These are phyloP conservation scores for Papilio polyxenes DNA, from an alignment of 1,140 invertebrate genomes.

Conservation along the genomic window DNA sequence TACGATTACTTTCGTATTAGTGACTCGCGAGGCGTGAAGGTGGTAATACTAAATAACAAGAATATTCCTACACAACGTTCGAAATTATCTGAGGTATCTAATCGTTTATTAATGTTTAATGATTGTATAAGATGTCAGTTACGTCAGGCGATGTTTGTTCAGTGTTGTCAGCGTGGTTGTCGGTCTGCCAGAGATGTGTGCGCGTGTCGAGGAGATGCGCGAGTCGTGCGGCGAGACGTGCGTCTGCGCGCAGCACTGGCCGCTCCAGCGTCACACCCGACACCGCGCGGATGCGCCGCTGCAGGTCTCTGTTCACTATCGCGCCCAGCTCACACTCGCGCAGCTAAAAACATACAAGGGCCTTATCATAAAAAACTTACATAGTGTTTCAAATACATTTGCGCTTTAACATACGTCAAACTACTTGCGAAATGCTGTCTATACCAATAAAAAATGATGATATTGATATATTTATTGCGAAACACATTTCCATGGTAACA, in stretches of 20 bases:
- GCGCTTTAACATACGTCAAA: no score
- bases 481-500: no score
- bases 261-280: conserved; percentile 96
- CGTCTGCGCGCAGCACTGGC: conserved; percentile 94
- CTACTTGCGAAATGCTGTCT: no score
- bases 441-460: no score
- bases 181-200: conserved; percentile 89
- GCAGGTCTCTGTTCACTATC: conserved; percentile 96
- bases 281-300: conserved; percentile 93
- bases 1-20: no score
- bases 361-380: no score
- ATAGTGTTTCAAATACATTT: no score
- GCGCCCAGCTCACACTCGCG: conserved; percentile 96
- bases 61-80: no score
- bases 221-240: conserved; percentile 96
- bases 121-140: background rate
- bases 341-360: conserved; percentile 80
- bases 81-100: background rate
- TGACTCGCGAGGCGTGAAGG: no score
- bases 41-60: no score
- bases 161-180: conserved; percentile 55
- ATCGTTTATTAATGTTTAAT: background rate
- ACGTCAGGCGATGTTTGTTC: conserved; percentile 34
- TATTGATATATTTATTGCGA: no score
- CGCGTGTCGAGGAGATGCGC: conserved; percentile 95